Percentiles rank a stretch among this genome's conserved stretches.
phyloP scores from a whole-genome alignment of 2,888 invertebrate species.

The Coleophora deauratella region DNA sequence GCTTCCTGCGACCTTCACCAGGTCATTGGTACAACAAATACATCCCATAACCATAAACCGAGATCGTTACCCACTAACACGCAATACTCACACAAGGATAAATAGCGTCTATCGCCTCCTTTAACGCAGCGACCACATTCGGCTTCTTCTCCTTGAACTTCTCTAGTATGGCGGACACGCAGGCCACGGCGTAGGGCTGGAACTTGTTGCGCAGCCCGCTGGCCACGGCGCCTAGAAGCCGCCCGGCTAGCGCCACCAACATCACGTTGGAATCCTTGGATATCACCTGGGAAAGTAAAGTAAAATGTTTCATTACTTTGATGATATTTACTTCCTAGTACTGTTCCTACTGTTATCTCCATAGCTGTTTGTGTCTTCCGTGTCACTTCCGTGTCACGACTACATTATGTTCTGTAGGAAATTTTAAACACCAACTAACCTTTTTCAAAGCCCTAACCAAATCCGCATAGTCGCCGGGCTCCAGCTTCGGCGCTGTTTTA shows the following conservation, averaged over 20 bases:
- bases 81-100: constrained; percentile 80
- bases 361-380: too few species aligned
- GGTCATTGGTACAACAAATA: too few species aligned
- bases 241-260: constrained; percentile 89
- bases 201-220: constrained; percentile 91
- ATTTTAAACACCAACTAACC: constrained; percentile 51
- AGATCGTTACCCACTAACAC: too few species aligned
- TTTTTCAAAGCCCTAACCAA: constrained; percentile 90
- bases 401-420: too few species aligned
- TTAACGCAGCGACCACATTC: constrained; percentile 87
- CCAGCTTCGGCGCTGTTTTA: constrained; percentile 87
- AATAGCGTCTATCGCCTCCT: constrained; percentile 93
- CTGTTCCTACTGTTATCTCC: too few species aligned
- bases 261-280: constrained; percentile 97
- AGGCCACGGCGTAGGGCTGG: constrained; percentile 85
- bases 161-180: constrained; percentile 86
- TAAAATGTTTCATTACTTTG: not conserved
- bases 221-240: constrained; percentile 88
- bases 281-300: constrained; percentile 77
- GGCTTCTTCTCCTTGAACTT: constrained; percentile 99
- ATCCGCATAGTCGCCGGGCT: constrained; percentile 94
- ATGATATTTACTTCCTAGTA: too few species aligned
- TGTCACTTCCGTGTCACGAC: too few species aligned
- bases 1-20: too few species aligned
- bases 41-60: too few species aligned